Base-by-base conservation (phyloP, 1,140 invertebrate species). In the Heliconius hewitsoni region DNA sequence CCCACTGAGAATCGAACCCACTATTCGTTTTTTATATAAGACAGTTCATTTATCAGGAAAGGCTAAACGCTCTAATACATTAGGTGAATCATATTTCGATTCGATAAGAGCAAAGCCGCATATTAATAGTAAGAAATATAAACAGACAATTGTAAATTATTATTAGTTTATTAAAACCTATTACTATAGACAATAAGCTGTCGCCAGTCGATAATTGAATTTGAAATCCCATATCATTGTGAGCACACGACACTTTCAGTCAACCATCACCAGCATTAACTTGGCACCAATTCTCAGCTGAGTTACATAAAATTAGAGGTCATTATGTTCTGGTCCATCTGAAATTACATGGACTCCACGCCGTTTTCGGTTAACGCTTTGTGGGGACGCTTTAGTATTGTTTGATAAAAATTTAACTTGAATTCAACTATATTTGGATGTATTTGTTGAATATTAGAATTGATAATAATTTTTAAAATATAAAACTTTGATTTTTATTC, bases 221-320 rank as follows among this genome's bases (percentile, higher is more conserved):
- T 74, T 78, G 72, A 57, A 78, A 78, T 78, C 73, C 72, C 72
- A 34, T 78, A 78, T 73, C 77, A 74, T 74, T 66, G 57, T 78
- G 72, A 73, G 74, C 72, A 37, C 66, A 60, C 72, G 72, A 72
- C 77, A 46, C 71, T 78, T 78, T 74, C 77, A 78, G 77, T 27
- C 77, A 55, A 8, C 52, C 8, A 46, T 57, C 55, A 27, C 77
- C 77, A 37, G 39, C 11, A 19, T 60, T 74, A 75, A n/a, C 37
- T 37, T 78, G 77, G 50, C 77, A 60, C 77, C 19, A 1, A n/a
- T 6, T 39, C 13, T 52, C 8, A 50, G 19, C 19, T 73, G 23
- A 34, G 8, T n/a, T 73, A 42, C 30, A 74, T 78, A 18, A 0
- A 57, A 27, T 50, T 50, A 50, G 27, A 57, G 72, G 18, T 70